Base-by-base conservation (phyloP, 1,140 invertebrate species). In the Drosophila sechellia region DNA sequence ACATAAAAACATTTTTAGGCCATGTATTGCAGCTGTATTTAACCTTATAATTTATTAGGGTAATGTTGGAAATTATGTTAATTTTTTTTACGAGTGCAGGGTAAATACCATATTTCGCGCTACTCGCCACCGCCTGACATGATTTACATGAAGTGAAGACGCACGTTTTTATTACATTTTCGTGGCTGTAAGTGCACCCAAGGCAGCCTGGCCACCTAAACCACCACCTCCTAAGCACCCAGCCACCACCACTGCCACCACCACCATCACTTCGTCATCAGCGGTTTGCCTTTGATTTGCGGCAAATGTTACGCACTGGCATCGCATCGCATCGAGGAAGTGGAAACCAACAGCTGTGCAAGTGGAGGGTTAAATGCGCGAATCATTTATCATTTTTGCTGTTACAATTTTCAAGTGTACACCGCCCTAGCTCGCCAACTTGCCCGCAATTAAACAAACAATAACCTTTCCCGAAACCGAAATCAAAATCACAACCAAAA, bases 151-250 rank as follows among this genome's bases (percentile, higher is more conserved):
- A 79, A 77, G 81, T 77, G 77, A 60, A 80, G 83, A 89, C 84
- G 84, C 84, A 89, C 84, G 80, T 89, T 89, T 89, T 89, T 89
- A 89, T 89, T 89, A 78, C 84, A 80, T 90, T 89, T 89, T 89
- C 84, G 84, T 89, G 84, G 84, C 73, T 77, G 55, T 89, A 89
- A 89, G 79, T 89, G 80, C 84, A 63, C 54, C 79, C 66, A 74
- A 57, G 66, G 66, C 63, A 66, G 69, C 20, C 42, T 10, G 56
- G 45, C 49, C 63, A 65, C 45, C 69, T 56, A 60, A 40, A 37
- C 55, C 61, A 52, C 52, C 57, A 53, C 46, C 60, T 43, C 60
- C 54, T 63, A 69, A 39, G 42, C 43, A 45, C 11, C 37, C 71
- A 56, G 31, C 8, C 31, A 79, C 39, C 59, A 60, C 54, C 57